Evolutionary conservation across 2,797 vertebrate species (phyloP).

Genomic region (Gambusia yucatana): DNA sequence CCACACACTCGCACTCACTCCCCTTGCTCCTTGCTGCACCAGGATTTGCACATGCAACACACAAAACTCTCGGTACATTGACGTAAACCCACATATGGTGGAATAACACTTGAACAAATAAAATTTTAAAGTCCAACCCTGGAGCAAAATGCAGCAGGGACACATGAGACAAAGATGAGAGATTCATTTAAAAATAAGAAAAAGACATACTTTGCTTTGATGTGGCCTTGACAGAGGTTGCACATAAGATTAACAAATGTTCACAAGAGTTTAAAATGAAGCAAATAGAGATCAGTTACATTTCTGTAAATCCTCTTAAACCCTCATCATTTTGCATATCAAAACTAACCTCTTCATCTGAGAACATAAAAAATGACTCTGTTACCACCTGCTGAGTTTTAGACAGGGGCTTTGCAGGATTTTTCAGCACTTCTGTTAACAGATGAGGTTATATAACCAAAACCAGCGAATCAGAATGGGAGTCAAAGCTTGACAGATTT

Average conservation of each 20-base stretch:
- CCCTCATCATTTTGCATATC: constrained; percentile 28
- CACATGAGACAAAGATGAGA: not conserved
- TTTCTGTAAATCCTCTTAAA: not conserved
- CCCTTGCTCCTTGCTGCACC: not conserved
- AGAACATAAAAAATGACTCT: constrained; percentile 45
- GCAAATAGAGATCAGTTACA: constrained; percentile 7
- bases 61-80: constrained; percentile 3
- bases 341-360: constrained; percentile 14
- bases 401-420: constrained; percentile 27
- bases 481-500: constrained; percentile 43
- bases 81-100: constrained; percentile 14
- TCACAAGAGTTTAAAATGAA: not conserved
- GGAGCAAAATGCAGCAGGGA: not conserved
- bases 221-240: not conserved
- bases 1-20: constrained; percentile 10
- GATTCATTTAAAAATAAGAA: not conserved
- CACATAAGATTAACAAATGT: not conserved
- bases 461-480: constrained; percentile 19
- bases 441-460: constrained; percentile 51
- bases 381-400: constrained; percentile 43
- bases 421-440: constrained; percentile 38
- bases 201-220: not conserved
- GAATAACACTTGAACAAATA: constrained; percentile 6
- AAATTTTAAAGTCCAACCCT: not conserved
- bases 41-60: not conserved